Conservation (phyloP, 2,797 vertebrate genomes). For the Pangasius mekongensis region DNA sequence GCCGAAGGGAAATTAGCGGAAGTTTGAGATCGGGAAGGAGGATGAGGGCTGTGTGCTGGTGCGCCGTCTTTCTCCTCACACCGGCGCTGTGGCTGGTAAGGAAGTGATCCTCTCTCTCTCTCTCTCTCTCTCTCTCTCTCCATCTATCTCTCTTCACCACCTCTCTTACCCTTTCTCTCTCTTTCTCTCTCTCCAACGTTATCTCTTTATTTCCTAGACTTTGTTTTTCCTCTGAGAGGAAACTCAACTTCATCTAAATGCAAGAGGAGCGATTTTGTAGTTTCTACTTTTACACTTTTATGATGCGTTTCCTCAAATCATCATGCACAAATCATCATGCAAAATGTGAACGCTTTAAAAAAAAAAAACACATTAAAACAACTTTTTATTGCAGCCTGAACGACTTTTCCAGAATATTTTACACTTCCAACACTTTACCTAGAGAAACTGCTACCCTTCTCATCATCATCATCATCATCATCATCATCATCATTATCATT, state of each 20-base stretch:
- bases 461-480: neutral
- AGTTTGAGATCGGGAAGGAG: slow-evolving; percentile 83
- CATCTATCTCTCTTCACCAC: neutral
- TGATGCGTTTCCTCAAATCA: neutral
- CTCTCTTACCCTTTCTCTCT: neutral
- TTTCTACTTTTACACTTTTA: neutral
- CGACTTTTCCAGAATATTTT: neutral
- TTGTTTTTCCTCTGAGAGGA: neutral
- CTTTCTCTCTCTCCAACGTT: neutral
- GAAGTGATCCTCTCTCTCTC: neutral
- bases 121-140: neutral
- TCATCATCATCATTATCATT: neutral
- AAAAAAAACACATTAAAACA: no score
- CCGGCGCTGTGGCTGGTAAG: slow-evolving; percentile 90
- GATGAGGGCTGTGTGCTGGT: slow-evolving; percentile 92
- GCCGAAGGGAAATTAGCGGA: slow-evolving; percentile 84
- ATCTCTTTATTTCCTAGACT: neutral
- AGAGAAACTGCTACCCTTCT: neutral
- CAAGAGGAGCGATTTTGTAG: neutral
- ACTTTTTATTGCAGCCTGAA: neutral
- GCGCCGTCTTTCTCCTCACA: slow-evolving; percentile 89
- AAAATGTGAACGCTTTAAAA: neutral
- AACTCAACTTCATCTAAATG: neutral
- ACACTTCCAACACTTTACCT: neutral
- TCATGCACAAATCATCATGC: neutral